Conservation (phyloP, 2,888 invertebrate species). For the Philereme vetulata region DNA sequence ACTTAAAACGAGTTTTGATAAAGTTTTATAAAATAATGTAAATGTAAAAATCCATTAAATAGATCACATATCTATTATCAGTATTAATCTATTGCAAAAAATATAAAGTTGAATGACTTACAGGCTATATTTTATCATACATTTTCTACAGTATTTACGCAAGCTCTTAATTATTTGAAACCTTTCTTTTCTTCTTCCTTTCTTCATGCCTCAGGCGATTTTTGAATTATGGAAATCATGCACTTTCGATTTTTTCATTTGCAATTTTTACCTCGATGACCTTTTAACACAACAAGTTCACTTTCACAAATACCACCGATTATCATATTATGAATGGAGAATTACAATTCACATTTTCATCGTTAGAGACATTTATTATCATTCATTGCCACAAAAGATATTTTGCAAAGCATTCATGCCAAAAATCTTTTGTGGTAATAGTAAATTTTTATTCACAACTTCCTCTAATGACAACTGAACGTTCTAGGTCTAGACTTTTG, state of each 20-base stretch:
- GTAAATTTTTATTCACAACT: background rate
- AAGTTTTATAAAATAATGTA: too few species aligned
- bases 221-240: conserved; percentile 33
- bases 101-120: too few species aligned
- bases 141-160: too few species aligned
- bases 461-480: background rate
- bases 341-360: conserved; percentile 28
- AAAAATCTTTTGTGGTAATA: too few species aligned
- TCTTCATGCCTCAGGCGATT: conserved; percentile 19
- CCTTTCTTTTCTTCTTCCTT: conserved; percentile 10
- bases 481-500: background rate
- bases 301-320: conserved; percentile 36
- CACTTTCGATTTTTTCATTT: conserved; percentile 34
- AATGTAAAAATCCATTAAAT: too few species aligned
- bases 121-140: too few species aligned
- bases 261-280: conserved; percentile 34
- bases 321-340: conserved; percentile 26
- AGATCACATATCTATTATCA: too few species aligned
- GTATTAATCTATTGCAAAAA: too few species aligned
- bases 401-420: too few species aligned
- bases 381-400: conserved; percentile 22
- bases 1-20: too few species aligned
- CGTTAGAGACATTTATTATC: conserved; percentile 20
- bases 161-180: background rate
- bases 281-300: conserved; percentile 31